These are phyloP conservation scores for Schlechtendalia chinensis DNA, from an alignment of 1,140 invertebrate genomes.

Conservation along the genomic window DNA sequence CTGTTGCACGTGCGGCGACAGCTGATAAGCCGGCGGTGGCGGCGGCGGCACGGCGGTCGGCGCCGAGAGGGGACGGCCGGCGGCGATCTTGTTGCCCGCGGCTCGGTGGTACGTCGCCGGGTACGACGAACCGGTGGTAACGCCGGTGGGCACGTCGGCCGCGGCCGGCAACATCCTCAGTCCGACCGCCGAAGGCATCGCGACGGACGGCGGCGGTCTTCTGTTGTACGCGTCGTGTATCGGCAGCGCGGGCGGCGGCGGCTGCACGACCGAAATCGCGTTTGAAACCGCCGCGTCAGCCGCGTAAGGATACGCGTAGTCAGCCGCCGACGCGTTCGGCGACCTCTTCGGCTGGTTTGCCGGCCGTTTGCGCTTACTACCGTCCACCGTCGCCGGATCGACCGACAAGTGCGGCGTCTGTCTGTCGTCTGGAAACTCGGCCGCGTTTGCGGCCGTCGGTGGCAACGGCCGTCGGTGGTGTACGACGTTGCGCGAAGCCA, in stretches of 20 bases:
- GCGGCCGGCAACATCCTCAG: constrained; percentile 16
- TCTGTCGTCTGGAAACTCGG: not conserved
- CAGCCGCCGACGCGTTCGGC: constrained; percentile 50
- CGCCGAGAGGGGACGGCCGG: constrained; percentile 42
- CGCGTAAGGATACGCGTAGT: constrained; percentile 53
- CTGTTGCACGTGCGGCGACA: not conserved
- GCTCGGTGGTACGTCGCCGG: not conserved
- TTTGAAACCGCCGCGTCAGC: too few relatives aligned
- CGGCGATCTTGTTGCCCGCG: constrained; percentile 6
- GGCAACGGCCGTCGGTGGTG: constrained; percentile 5
- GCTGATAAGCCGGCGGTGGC: not conserved
- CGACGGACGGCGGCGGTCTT: constrained; percentile 10
- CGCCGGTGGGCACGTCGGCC: not conserved
- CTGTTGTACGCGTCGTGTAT: not conserved
- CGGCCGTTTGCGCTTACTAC: constrained; percentile 54
- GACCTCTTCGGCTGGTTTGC: constrained; percentile 53
- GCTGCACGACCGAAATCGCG: too few relatives aligned
- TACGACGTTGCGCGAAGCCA: too few relatives aligned
- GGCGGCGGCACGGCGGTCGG: constrained; percentile 22
- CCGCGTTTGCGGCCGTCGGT: not conserved
- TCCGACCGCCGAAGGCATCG: not conserved
- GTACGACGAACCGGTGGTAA: not conserved
- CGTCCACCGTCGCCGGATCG: not conserved
- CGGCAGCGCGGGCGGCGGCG: constrained; percentile 51
- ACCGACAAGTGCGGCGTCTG: too few relatives aligned